phyloP scores from a whole-genome alignment of 2,113 vertebrate genomes.

The Ellobius talpinus region DNA sequence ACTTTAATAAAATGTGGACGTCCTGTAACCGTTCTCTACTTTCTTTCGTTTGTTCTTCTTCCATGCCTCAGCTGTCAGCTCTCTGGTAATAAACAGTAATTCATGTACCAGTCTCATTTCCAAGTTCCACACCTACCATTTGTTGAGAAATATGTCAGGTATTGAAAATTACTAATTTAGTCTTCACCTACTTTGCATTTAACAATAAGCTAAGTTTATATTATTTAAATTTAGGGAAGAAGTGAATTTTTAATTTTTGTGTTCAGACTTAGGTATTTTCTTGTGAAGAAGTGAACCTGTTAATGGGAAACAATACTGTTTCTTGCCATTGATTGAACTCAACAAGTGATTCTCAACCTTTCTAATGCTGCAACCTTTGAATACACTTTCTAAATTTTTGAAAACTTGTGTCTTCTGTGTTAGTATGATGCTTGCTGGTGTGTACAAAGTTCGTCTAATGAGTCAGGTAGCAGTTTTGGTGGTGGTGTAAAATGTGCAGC shows the following conservation, averaged over 20 bases:
- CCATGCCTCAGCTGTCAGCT: background rate
- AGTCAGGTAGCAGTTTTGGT: background rate
- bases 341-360: background rate
- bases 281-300: background rate
- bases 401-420: background rate
- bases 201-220: background rate
- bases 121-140: background rate
- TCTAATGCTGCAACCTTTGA: background rate
- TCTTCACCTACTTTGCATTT: constrained; percentile 36
- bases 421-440: too few relatives aligned
- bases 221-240: background rate
- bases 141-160: constrained; percentile 1
- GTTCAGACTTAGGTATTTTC: background rate
- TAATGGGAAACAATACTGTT: background rate
- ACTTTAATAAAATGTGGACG: background rate
- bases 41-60: background rate
- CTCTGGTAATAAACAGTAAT: background rate
- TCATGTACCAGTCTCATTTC: background rate
- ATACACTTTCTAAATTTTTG: background rate
- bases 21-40: background rate
- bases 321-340: background rate
- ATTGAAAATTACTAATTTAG: constrained; percentile 18
- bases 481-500: background rate
- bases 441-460: background rate
- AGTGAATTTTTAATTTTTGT: background rate